Evolutionary conservation across 2,113 vertebrate species (phyloP).

Genomic region (Zosterops pallidus): DNA sequence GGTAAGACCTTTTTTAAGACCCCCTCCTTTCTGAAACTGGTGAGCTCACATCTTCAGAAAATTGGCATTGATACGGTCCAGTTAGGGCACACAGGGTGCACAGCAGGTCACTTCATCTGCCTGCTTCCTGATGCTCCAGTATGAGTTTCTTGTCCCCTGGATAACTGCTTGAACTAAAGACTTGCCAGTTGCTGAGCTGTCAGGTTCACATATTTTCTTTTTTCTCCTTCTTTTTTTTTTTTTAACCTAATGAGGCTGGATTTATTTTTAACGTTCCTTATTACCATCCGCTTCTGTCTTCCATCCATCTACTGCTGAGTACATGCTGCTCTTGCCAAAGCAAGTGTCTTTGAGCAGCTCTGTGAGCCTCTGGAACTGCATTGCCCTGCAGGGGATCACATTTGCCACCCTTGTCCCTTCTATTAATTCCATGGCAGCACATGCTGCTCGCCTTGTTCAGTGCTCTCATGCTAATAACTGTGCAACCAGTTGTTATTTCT

Average conservation of each 20-base stretch:
- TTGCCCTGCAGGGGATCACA: background rate
- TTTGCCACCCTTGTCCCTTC: background rate
- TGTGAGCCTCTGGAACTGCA: background rate
- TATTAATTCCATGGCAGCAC: constrained; percentile 22
- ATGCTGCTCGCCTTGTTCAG: background rate
- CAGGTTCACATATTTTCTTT: background rate
- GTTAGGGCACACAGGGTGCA: background rate
- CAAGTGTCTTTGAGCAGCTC: background rate
- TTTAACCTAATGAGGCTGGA: constrained; percentile 29
- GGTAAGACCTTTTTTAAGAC: background rate
- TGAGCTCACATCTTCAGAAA: background rate
- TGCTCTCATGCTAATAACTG: background rate
- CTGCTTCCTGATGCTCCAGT: background rate
- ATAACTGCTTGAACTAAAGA: background rate
- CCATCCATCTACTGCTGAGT: constrained; percentile 10
- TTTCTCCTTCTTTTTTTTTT: background rate
- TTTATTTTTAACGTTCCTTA: constrained; percentile 39
- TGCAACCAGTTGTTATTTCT: background rate
- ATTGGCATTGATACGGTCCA: background rate
- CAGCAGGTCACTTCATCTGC: background rate
- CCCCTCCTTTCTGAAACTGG: background rate
- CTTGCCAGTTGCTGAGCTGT: background rate
- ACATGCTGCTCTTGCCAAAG: constrained; percentile 34
- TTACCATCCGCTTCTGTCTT: constrained; percentile 21
- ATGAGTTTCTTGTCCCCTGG: background rate